Percentiles rank a stretch among this genome's conserved stretches.
Evolutionary conservation across 2,888 invertebrate species (phyloP).

Genomic region (Neocrepidodera transversa): DNA sequence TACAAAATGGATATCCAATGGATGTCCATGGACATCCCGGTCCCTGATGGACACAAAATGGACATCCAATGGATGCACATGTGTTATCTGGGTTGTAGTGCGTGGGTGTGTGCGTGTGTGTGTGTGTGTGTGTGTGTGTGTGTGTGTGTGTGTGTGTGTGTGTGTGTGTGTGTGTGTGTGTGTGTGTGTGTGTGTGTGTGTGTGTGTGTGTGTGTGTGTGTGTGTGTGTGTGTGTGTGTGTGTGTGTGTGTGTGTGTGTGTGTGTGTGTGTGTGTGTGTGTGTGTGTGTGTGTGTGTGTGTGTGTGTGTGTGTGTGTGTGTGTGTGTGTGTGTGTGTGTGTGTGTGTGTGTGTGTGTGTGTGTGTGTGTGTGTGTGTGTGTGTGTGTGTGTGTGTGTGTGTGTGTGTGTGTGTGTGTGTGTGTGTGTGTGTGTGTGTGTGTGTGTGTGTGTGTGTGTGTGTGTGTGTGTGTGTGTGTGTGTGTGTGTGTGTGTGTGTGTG

Average conservation of each 20-base stretch:
- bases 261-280: constrained; percentile 1
- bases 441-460: constrained; percentile 1
- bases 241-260: constrained; percentile 1
- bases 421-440: constrained; percentile 1
- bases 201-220: not conserved
- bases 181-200: not conserved
- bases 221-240: constrained; percentile 1
- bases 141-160: constrained; percentile 1
- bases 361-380: constrained; percentile 1
- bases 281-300: constrained; percentile 1
- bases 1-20: too few relatives aligned
- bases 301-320: constrained; percentile 1
- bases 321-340: constrained; percentile 1
- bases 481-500: constrained; percentile 1
- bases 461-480: constrained; percentile 1
- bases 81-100: too few relatives aligned
- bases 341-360: constrained; percentile 1
- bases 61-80: too few relatives aligned
- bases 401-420: constrained; percentile 1
- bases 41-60: too few relatives aligned
- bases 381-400: constrained; percentile 1
- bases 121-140: constrained; percentile 1
- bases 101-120: not conserved
- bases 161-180: constrained; percentile 1
- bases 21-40: too few relatives aligned